Evolutionary conservation across 2,113 vertebrate species (phyloP).

Genomic region (Pseudopodoces humilis): DNA sequence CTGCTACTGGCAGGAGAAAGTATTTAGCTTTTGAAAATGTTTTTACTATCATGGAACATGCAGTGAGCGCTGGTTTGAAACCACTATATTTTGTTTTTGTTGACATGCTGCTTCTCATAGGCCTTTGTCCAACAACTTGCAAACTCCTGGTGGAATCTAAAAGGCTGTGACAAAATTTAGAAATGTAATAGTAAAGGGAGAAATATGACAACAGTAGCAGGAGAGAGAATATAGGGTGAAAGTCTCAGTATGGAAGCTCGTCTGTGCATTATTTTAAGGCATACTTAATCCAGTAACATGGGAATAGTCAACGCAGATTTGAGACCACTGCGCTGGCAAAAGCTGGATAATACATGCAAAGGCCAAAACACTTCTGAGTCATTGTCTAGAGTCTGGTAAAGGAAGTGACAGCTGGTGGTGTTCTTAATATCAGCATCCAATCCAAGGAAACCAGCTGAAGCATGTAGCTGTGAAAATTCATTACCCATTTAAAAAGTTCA

Average conservation of each 20-base stretch:
- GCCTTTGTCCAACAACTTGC: neutral
- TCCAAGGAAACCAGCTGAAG: conserved; percentile 51
- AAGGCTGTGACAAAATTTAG: neutral
- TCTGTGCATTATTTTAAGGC: neutral
- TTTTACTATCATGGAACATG: neutral
- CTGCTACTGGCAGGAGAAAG: neutral
- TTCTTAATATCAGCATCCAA: conserved; percentile 46
- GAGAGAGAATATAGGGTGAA: neutral
- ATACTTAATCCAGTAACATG: neutral
- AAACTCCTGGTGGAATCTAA: neutral
- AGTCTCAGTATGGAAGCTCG: neutral
- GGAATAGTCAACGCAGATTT: neutral
- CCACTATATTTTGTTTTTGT: neutral
- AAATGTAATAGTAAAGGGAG: neutral
- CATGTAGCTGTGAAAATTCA: conserved; percentile 27
- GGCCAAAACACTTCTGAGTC: conserved; percentile 37
- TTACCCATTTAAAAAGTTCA: conserved; percentile 45
- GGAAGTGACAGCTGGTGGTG: conserved; percentile 46
- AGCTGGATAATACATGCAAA: neutral
- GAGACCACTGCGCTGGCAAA: neutral
- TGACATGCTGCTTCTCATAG: neutral
- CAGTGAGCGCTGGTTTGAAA: neutral
- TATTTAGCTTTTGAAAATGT: neutral
- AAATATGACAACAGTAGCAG: neutral
- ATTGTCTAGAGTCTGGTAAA: conserved; percentile 36